These are phyloP conservation scores for Semibalanus balanoides DNA, from an alignment of 1,140 invertebrate genomes.

Conservation along the genomic window DNA sequence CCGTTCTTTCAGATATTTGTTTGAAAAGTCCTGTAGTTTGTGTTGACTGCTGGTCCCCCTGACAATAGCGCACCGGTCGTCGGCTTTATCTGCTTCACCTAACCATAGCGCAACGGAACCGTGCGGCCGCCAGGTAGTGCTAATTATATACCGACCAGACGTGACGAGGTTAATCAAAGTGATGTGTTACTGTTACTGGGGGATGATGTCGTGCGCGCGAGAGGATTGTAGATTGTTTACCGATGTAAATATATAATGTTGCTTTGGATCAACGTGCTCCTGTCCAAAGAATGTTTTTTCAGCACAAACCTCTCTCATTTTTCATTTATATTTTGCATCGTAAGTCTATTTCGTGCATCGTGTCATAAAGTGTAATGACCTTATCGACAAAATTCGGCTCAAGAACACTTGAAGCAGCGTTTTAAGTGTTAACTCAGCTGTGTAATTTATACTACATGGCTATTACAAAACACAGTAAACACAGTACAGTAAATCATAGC, in stretches of 20 bases:
- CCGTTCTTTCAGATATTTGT: not conserved
- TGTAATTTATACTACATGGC: no score
- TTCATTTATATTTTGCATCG: no score
- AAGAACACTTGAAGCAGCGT: no score
- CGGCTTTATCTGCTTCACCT: not conserved
- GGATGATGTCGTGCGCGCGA: no score
- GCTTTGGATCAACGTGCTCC: not conserved
- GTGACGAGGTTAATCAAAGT: not conserved
- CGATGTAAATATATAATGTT: not conserved
- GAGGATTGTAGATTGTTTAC: not conserved
- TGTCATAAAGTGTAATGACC: no score
- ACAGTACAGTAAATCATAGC: no score
- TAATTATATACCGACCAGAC: not conserved
- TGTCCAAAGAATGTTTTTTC: not conserved
- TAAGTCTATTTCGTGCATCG: no score
- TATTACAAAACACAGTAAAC: no score
- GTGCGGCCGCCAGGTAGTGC: not conserved
- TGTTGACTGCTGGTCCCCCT: not conserved
- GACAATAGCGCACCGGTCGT: not conserved
- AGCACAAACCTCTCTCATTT: no score
- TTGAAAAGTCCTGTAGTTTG: not conserved
- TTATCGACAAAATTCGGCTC: no score
- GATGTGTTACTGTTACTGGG: not conserved
- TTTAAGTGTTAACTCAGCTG: no score
- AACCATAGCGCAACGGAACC: not conserved